These are phyloP conservation scores for Archaeoteleia sp. DNA, from an alignment of 2,888 invertebrate genomes.

Conservation along the genomic window DNA sequence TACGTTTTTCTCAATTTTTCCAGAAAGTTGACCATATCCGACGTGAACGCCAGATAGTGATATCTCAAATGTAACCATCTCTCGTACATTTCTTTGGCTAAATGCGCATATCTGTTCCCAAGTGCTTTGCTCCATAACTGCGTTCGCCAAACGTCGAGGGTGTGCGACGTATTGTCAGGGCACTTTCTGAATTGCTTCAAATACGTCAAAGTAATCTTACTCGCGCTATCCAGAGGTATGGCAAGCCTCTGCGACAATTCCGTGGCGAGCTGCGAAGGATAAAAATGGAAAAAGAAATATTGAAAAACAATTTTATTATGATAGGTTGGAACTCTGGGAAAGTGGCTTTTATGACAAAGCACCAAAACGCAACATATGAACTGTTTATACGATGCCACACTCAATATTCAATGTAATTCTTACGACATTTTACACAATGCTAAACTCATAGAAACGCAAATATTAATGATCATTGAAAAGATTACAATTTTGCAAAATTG, in stretches of 20 bases:
- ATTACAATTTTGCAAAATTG: background rate
- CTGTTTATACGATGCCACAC: constrained; percentile 38
- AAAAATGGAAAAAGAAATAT: constrained; percentile 53
- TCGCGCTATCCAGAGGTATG: constrained; percentile 80
- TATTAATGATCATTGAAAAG: background rate
- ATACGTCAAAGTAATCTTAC: constrained; percentile 81
- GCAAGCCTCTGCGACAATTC: constrained; percentile 81
- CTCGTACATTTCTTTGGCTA: constrained; percentile 83
- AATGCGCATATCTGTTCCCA: constrained; percentile 82
- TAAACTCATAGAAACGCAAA: constrained; percentile 5
- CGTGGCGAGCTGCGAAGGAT: constrained; percentile 75
- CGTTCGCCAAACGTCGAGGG: constrained; percentile 86
- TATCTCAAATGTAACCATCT: constrained; percentile 89
- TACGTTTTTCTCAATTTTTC: constrained; percentile 83
- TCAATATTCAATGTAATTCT: constrained; percentile 29
- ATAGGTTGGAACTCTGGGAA: constrained; percentile 28
- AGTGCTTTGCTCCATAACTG: constrained; percentile 87
- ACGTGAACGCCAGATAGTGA: constrained; percentile 82
- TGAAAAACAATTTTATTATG: constrained; percentile 31
- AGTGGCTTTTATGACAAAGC: constrained; percentile 46
- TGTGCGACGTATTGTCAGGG: constrained; percentile 85
- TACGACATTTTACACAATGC: constrained; percentile 7
- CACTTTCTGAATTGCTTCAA: constrained; percentile 86
- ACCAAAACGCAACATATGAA: constrained; percentile 44
- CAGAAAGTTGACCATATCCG: constrained; percentile 83